Conservation (phyloP, 2,888 invertebrate species). For the Tipula lateralis region DNA sequence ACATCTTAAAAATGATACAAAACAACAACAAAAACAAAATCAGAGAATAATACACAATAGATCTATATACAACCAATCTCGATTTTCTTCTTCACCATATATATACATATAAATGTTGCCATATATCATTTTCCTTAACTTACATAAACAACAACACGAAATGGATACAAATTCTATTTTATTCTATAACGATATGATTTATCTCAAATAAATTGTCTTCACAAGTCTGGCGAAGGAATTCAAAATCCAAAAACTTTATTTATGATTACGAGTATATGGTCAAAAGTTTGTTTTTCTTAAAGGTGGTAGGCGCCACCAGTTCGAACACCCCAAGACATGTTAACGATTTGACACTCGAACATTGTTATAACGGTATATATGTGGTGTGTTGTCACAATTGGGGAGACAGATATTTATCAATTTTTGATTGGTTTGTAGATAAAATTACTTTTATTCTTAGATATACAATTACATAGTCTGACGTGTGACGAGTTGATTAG, state of each 20-base stretch:
- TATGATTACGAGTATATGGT: not conserved
- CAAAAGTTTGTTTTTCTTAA: not conserved
- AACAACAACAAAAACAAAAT: not conserved
- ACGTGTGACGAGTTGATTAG: too few relatives aligned
- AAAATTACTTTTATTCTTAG: not conserved
- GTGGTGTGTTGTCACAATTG: not conserved
- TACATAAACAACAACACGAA: not conserved
- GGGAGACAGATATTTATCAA: not conserved
- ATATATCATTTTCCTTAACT: not conserved
- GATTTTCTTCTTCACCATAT: not conserved
- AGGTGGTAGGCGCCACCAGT: not conserved
- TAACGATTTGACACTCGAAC: too few relatives aligned
- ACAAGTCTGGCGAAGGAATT: not conserved
- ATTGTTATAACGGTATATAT: too few relatives aligned
- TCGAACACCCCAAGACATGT: too few relatives aligned
- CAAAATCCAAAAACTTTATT: not conserved
- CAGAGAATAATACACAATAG: not conserved
- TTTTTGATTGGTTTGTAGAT: not conserved
- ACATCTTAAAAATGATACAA: constrained; percentile 24
- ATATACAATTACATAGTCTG: not conserved
- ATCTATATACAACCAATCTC: not conserved
- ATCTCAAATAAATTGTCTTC: constrained; percentile 19
- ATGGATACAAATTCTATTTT: not conserved
- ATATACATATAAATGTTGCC: not conserved
- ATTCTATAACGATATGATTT: not conserved